Evolutionary conservation across 1,140 invertebrate genomes (phyloP), one percentile per base, ranked within the genome.

Genomic region (Drosophila miranda): DNA sequence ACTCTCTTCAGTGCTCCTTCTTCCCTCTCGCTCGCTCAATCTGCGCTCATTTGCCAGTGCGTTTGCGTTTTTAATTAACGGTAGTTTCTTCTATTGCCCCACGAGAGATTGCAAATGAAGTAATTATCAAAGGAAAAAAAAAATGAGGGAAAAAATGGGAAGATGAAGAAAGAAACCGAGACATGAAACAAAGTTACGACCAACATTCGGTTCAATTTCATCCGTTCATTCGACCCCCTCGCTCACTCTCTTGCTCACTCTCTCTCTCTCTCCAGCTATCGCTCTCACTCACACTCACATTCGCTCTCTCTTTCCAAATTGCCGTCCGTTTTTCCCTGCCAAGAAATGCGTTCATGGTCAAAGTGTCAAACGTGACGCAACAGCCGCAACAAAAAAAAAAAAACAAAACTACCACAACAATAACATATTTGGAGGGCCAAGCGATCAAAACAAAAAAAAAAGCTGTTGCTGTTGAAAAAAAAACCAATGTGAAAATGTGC

Each of bases 31-130:
- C 64, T 42, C 38, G 8, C 64, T 43, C 60, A 71, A 60, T 60
- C 52, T 59, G 73, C 54, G 75, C 60, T 82, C 74, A 75, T 78
- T 77, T 82, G 62, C 34, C 72, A 59, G 58, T 69, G 81, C 73
- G 76, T 84, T 84, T 84, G 82, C 77, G 73, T 77, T 86, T 86
- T 86, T 86, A 84, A 84, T 84, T 84, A 84, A 86, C 81, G 74
- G 60, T 50, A 75, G 68, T 78, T 86, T 80, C 69, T 84, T 81
- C 81, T 86, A 87, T 84, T 84, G 82, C 81, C 63, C 67, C 81
- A 84, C 64, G 58, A 77, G 76, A 86, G 77, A 80, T 84, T 84
- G 81, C 81, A 84, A 84, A 84, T 84, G 82, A 81, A 84, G 73
- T 84, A 84, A 84, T 86, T 84, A 84, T 79, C 64, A 74, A 78